These are phyloP conservation scores for Spilogale gracilis DNA, from an alignment of 2,113 vertebrate species.

Conservation along the genomic window DNA sequence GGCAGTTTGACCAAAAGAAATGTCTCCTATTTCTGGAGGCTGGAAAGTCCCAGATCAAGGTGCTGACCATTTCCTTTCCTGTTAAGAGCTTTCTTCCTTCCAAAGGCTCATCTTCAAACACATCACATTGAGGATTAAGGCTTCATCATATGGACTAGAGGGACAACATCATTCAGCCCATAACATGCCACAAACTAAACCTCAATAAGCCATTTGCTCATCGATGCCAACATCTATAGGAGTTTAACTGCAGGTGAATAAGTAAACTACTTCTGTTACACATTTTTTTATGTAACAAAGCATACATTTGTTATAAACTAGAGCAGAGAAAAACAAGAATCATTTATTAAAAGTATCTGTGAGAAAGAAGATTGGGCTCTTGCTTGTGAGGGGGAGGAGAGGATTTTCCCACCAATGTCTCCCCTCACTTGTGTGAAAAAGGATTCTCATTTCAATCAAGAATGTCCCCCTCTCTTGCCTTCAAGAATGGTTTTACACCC, in stretches of 20 bases:
- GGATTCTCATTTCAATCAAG: background rate
- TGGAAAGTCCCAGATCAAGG: background rate
- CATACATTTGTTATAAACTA: background rate
- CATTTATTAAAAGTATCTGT: background rate
- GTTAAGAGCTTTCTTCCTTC: background rate
- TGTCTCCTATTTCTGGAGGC: background rate
- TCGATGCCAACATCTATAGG: background rate
- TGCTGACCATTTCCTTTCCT: background rate
- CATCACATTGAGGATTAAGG: background rate
- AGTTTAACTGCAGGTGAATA: background rate
- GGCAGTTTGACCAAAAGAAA: background rate
- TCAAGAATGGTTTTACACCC: background rate
- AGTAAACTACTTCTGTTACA: background rate
- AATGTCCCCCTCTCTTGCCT: background rate
- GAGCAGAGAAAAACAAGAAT: background rate
- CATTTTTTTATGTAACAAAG: background rate
- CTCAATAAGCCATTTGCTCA: slow-evolving; percentile 17
- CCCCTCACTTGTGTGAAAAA: background rate
- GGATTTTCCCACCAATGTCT: background rate
- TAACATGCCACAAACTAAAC: background rate
- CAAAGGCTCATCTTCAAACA: background rate
- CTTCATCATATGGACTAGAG: background rate
- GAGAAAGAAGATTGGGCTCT: background rate
- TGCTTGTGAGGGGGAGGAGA: background rate
- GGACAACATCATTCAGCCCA: background rate